Evolutionary conservation across 1,140 invertebrate genomes (phyloP).

Genomic region (Bombyx mori): DNA sequence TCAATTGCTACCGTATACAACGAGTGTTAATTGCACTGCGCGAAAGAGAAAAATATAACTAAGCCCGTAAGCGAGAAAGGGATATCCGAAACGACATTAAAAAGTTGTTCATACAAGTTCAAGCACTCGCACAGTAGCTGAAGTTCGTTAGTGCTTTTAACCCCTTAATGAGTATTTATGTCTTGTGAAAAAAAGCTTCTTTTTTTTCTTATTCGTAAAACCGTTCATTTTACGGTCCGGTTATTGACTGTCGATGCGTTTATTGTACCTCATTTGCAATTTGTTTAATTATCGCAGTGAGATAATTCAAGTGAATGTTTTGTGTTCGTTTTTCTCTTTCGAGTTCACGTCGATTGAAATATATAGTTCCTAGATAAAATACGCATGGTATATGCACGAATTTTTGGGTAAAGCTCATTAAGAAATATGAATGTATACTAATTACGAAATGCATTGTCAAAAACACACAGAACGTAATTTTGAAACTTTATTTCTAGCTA

Average conservation of each 20-base stretch:
- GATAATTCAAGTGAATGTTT: too few relatives aligned
- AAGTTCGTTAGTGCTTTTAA: slow-evolving; percentile 43
- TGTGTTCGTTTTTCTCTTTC: too few relatives aligned
- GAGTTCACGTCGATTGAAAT: too few relatives aligned
- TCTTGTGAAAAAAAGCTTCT: slow-evolving; percentile 34
- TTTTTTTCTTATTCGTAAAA: slow-evolving; percentile 14
- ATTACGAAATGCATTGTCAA: too few relatives aligned
- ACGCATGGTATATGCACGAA: too few relatives aligned
- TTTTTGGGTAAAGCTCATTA: too few relatives aligned
- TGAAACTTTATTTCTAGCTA: too few relatives aligned
- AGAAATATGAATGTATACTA: too few relatives aligned
- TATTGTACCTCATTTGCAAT: slow-evolving; percentile 1
- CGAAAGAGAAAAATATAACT: slow-evolving; percentile 29
- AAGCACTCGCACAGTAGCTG: slow-evolving; percentile 38
- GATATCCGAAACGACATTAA: slow-evolving; percentile 40
- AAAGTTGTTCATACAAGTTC: slow-evolving; percentile 43
- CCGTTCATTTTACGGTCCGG: slow-evolving; percentile 19
- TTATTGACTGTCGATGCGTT: slow-evolving; percentile 4
- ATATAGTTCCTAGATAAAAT: too few relatives aligned
- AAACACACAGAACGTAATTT: too few relatives aligned
- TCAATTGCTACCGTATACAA: slow-evolving; percentile 55
- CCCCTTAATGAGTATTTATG: slow-evolving; percentile 45
- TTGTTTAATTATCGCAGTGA: slow-evolving; percentile 2
- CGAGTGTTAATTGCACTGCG: slow-evolving; percentile 50
- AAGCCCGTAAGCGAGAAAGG: slow-evolving; percentile 12